Conservation (phyloP, 2,113 vertebrate genomes). For the Hippocampus mohnikei region DNA sequence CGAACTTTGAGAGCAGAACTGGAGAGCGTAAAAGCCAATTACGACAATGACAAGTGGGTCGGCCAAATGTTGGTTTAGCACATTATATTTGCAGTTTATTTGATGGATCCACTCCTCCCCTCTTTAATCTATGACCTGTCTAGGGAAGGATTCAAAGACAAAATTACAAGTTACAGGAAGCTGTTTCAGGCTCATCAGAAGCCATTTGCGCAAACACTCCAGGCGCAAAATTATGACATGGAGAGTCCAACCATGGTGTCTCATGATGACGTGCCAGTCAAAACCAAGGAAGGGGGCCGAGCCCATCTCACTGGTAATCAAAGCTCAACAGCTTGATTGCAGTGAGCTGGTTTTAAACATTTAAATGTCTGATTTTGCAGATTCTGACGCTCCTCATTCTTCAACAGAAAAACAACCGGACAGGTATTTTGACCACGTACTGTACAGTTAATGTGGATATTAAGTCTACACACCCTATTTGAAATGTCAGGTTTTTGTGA, state of each 20-base stretch:
- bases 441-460: not conserved
- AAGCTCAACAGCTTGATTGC: not conserved
- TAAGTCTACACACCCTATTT: not conserved
- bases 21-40: slow-evolving; percentile 55
- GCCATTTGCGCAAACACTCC: slow-evolving; percentile 57
- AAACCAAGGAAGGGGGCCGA: slow-evolving; percentile 43
- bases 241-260: slow-evolving; percentile 54
- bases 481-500: too few relatives aligned
- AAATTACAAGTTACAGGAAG: slow-evolving; percentile 58
- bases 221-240: slow-evolving; percentile 62
- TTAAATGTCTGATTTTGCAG: slow-evolving; percentile 32
- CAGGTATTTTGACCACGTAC: slow-evolving; percentile 40
- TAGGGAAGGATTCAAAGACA: slow-evolving; percentile 67
- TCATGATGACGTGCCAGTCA: slow-evolving; percentile 58
- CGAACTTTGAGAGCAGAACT: slow-evolving; percentile 64
- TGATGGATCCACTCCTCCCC: slow-evolving; percentile 2
- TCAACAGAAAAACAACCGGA: slow-evolving; percentile 35
- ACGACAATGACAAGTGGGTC: slow-evolving; percentile 62
- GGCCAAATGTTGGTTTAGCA: not conserved
- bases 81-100: not conserved
- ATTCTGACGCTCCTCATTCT: slow-evolving; percentile 6
- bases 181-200: slow-evolving; percentile 62
- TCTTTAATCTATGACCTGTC: not conserved
- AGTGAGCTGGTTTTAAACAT: not conserved
- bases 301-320: slow-evolving; percentile 48